Base-by-base conservation (phyloP, 2,113 vertebrate species). In the Xiphophorus couchianus region DNA sequence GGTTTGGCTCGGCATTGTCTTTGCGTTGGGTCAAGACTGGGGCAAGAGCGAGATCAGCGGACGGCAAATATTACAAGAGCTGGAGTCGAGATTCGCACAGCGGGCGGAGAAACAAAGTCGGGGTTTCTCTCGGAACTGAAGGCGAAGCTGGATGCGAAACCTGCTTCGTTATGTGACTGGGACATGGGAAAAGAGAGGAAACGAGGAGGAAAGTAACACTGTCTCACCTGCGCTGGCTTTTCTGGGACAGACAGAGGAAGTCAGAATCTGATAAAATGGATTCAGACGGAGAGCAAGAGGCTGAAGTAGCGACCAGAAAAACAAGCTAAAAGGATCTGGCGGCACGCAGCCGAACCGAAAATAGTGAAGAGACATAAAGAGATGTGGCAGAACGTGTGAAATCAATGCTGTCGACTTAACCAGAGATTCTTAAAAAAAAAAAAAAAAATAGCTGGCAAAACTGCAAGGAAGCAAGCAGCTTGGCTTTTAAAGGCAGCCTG, bases 401-500 rank as follows among this genome's bases (percentile, higher is more conserved):
- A 82, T 77, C 66, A 62, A 77, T 64, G 79, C 28, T 25, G 71
- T 12, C 61, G 35, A 65, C 72, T 77, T 90, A 79, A 86, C 39
- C 35, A 83, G 79, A 86, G 84, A 75, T 75, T 81, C 72, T 88
- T 62, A 81, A 69, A 80, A 82, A 77, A 84, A 74, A 15, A 66
- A 65, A 78, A 66, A 77, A 80, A 80, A 82, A 76, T 22, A 66
- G 33, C 74, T 73, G 82, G 63, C 10, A 39, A 80, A 63, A 65
- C 0, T 11, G 68, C 68, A 76, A 67, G 51, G 80, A 78, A 65
- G 44, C 42, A 71, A 76, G 71, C 14, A 70, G 42, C 67, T 68
- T 35, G 48, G n/a, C 62, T 72, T 78, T 35, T 68, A 22, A 29
- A 25, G 1, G n/a, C 22, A 1, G 66, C 42, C 27, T 27, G 19